Evolutionary conservation across 2,797 vertebrate genomes (phyloP), one percentile per base, ranked within the genome.

Genomic region (Phylloscopus collybita): DNA sequence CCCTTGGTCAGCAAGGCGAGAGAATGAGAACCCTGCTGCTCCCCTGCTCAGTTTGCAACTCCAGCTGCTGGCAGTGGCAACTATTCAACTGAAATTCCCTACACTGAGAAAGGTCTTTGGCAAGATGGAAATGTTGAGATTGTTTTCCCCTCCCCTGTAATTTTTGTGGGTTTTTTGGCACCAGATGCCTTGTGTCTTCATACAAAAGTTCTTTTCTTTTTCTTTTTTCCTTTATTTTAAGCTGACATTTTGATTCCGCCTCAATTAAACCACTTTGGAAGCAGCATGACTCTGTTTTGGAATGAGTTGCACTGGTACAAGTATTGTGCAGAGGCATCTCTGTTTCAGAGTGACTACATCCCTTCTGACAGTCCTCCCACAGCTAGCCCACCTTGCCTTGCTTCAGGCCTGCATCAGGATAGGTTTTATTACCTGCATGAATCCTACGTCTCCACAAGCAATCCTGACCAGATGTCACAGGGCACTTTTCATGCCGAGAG

Each of bases 231-330:
- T 65, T 36, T 76, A 73, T 82, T 93, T 90, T 75, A 53, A 85
- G 57, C 57, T 95, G 91, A 94, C 91, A 94, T 96, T 96, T 96
- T 95, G 88, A 87, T 96, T 91, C 57, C 69, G 72, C 94, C 93
- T 92, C 94, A 94, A 95, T 96, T 96, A 94, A 94, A 83, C 69
- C 80, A 78, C 86, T 96, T 94, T 74, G 59, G 57, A 93, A 96
- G 69, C 88, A 92, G 92, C 86, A 94, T 75, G 79, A 93, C 79
- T 95, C 80, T 93, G 40, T 93, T 91, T 83, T 72, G 89, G 72
- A 93, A 83, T 71, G 84, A 93, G 34, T 64, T 95, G 71, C 62
- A 27, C 42, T 54, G 50, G 92, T 94, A 81, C 40, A 70, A 89
- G 47, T 78, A 82, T 86, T 92, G 67, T 95, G 93, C 23, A 74